Percentiles rank a stretch among this genome's conserved stretches.
phyloP scores from a whole-genome alignment of 2,797 vertebrate species.

The Propithecus deckenii region DNA sequence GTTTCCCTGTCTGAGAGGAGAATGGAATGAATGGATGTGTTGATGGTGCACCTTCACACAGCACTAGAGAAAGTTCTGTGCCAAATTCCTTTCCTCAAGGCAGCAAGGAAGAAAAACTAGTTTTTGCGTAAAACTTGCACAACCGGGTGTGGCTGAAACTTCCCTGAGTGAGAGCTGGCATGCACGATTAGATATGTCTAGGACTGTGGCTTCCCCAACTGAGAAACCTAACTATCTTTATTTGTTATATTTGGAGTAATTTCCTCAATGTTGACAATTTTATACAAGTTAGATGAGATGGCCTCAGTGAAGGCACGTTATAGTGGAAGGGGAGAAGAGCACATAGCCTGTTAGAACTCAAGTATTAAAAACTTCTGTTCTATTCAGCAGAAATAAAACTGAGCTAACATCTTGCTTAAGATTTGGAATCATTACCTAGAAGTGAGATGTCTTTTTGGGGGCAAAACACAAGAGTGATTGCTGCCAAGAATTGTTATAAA shows the following conservation, averaged over 20 bases:
- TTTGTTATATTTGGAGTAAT: constrained; percentile 43
- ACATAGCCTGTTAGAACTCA: background rate
- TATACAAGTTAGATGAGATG: constrained; percentile 9
- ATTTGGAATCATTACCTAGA: constrained; percentile 45
- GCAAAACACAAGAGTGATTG: background rate
- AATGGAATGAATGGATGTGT: constrained; percentile 22
- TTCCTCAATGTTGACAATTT: constrained; percentile 35
- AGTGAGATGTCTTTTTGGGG: background rate
- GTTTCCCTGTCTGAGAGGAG: background rate
- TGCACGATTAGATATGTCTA: background rate
- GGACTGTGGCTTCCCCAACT: background rate
- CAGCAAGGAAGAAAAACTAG: constrained; percentile 40
- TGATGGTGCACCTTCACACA: background rate
- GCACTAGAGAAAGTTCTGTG: background rate
- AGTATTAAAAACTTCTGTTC: constrained; percentile 18
- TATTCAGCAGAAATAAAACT: constrained; percentile 18
- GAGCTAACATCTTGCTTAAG: constrained; percentile 29
- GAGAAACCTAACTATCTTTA: constrained; percentile 13
- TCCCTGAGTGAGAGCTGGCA: background rate
- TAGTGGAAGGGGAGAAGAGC: background rate
- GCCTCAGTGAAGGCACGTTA: background rate
- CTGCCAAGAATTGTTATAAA: constrained; percentile 19
- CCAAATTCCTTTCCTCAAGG: constrained; percentile 2
- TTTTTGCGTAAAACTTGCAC: constrained; percentile 35
- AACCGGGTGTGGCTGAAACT: background rate